These are phyloP conservation scores for Channa striata DNA, from an alignment of 2,797 vertebrate species.

Conservation along the genomic window DNA sequence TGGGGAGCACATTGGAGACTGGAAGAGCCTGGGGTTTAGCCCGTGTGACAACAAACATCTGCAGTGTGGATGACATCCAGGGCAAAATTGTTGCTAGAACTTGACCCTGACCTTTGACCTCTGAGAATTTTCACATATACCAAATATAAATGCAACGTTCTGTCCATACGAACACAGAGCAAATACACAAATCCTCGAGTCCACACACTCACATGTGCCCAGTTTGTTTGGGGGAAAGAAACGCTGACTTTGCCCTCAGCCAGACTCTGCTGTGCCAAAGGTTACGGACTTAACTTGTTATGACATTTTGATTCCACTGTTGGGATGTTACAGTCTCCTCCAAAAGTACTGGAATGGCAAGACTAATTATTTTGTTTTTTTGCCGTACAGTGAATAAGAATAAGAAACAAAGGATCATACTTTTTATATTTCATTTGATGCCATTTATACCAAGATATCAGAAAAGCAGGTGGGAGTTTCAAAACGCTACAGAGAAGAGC, in stretches of 20 bases:
- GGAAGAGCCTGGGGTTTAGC: constrained; percentile 8
- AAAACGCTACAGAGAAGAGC: too few relatives aligned
- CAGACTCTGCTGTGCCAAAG: constrained; percentile 46
- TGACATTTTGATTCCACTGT: constrained; percentile 54
- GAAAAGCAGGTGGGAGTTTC: too few relatives aligned
- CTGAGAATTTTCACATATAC: constrained; percentile 10
- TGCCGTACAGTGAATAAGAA: too few relatives aligned
- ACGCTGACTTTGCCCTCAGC: constrained; percentile 61
- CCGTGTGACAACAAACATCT: constrained; percentile 30
- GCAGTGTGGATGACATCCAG: constrained; percentile 2
- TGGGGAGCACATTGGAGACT: constrained; percentile 6
- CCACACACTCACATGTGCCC: constrained; percentile 15
- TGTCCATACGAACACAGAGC: constrained; percentile 6
- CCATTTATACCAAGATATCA: too few relatives aligned
- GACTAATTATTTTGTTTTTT: too few relatives aligned
- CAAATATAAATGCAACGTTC: constrained; percentile 22
- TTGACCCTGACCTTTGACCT: constrained; percentile 42
- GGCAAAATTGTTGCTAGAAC: constrained; percentile 6
- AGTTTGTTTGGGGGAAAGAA: constrained; percentile 25
- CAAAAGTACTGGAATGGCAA: too few relatives aligned
- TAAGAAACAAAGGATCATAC: too few relatives aligned
- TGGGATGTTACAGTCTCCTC: neutral
- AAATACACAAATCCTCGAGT: neutral
- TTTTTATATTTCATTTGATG: too few relatives aligned
- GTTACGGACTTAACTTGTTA: constrained; percentile 60